Base-by-base conservation (phyloP, 2,888 invertebrate species). In the Lissocephala sabroskyi region DNA sequence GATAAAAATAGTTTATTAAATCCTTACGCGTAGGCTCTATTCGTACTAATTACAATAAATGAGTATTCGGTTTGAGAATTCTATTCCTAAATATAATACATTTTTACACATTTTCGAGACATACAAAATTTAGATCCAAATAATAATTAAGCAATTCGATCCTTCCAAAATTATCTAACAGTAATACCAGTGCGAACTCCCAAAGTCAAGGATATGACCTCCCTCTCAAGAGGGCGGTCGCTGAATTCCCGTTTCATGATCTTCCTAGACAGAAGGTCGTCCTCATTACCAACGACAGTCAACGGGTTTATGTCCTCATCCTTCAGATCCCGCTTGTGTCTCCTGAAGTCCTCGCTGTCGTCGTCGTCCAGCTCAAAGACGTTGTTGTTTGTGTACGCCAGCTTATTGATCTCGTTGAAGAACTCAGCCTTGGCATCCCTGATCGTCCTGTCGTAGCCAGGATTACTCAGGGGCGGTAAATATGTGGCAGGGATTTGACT, bases 401-500 rank as follows among this genome's bases (percentile, higher is more conserved):
- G 51, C 19, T 70, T 56, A 51, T 81, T 82, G 19, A 82, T 82
- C 61, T 82, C 82, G 35, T 77, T 57, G 13, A 81, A 73, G 23
- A 81, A 65, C 4, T 46, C 42, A 3, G 60, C 49, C 37, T 74
- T 79, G 1, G 77, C 63, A 18, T 74, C 53, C 1, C 81, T 64
- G 13, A 79, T 60, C 7, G 77, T 77, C 35, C 81, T 56, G 45
- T 80, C 81, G 23, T 52, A 62, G 1, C 70, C 70, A 1, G 80
- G 71, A 16, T 76, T 46, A 28, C 62, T 67, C 5, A 82, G 41
- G 1, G 82, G 82, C 1, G 82, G 83, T 23, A 82, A 56, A 45
- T 82, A 82, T 0, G 82, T 81, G 10, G 80, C 71, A 2, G 82
- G 81, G 41, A 82, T 62, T 2, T 61, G 65, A 35, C 78, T 80